Conservation (phyloP, 2,888 invertebrate genomes). For the Drosophila rubida region DNA sequence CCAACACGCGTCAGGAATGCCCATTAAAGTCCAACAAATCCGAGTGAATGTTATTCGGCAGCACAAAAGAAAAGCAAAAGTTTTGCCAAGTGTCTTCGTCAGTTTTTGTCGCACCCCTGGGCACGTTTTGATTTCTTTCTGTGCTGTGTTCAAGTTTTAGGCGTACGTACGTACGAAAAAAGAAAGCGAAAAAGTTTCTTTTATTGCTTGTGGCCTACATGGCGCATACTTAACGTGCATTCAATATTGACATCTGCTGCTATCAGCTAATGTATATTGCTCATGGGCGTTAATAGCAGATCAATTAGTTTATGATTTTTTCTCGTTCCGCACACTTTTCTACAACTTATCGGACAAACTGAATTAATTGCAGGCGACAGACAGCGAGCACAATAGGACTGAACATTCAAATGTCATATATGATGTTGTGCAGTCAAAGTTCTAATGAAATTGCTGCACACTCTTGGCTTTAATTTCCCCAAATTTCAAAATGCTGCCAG, state of each 20-base stretch:
- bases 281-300: slow-evolving; percentile 53
- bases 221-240: slow-evolving; percentile 53
- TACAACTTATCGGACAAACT: neutral
- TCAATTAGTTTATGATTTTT: slow-evolving; percentile 57
- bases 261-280: slow-evolving; percentile 40
- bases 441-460: neutral
- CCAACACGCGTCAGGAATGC: slow-evolving; percentile 24
- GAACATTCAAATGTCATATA: neutral
- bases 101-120: slow-evolving; percentile 43
- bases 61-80: slow-evolving; percentile 43
- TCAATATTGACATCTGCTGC: slow-evolving; percentile 30
- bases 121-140: slow-evolving; percentile 62
- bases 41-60: slow-evolving; percentile 33
- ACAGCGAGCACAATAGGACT: too few species aligned
- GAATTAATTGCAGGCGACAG: neutral
- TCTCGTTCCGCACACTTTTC: slow-evolving; percentile 3
- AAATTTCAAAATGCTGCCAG: slow-evolving; percentile 31
- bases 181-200: slow-evolving; percentile 39
- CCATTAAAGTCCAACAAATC: slow-evolving; percentile 42
- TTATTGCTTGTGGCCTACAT: slow-evolving; percentile 45
- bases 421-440: neutral
- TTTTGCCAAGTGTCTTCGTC: slow-evolving; percentile 40
- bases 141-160: slow-evolving; percentile 43
- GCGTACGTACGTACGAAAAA: slow-evolving; percentile 7
- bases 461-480: neutral